Evolutionary conservation across 2,113 vertebrate species (phyloP).

Genomic region (Perognathus longimembris): DNA sequence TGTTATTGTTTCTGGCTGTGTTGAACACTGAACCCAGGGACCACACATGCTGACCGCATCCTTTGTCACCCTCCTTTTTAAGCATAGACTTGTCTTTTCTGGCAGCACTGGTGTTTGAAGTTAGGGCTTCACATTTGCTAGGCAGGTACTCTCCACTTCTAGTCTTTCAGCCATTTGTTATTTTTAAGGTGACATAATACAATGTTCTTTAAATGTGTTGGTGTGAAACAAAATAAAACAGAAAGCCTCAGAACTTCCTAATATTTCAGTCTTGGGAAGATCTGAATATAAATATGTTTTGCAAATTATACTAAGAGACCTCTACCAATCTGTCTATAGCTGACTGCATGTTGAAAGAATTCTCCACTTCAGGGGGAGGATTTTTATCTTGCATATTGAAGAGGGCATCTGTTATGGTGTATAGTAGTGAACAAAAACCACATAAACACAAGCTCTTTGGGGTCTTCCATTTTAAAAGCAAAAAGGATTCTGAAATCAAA

Average conservation of each 20-base stretch:
- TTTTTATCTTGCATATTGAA: not conserved
- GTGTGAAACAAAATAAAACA: constrained; percentile 32
- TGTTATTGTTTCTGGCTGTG: not conserved
- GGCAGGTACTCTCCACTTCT: not conserved
- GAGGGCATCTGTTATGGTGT: not conserved
- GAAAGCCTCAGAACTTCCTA: not conserved
- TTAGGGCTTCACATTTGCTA: not conserved
- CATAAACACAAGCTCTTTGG: not conserved
- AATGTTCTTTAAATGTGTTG: not conserved
- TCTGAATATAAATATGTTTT: not conserved
- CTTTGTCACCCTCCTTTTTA: no score
- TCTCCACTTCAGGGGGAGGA: not conserved
- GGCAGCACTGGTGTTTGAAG: not conserved
- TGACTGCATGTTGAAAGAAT: not conserved
- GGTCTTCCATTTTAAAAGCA: not conserved
- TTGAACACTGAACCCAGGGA: no score
- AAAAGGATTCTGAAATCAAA: not conserved
- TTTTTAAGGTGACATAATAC: not conserved
- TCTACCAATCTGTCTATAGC: not conserved
- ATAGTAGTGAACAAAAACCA: not conserved
- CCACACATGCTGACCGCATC: no score
- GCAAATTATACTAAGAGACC: not conserved
- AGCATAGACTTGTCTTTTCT: no score
- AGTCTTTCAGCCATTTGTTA: not conserved
- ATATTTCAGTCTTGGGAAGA: not conserved